Evolutionary conservation across 2,888 invertebrate genomes (phyloP).

Genomic region (Torymus aiolomorphi): DNA sequence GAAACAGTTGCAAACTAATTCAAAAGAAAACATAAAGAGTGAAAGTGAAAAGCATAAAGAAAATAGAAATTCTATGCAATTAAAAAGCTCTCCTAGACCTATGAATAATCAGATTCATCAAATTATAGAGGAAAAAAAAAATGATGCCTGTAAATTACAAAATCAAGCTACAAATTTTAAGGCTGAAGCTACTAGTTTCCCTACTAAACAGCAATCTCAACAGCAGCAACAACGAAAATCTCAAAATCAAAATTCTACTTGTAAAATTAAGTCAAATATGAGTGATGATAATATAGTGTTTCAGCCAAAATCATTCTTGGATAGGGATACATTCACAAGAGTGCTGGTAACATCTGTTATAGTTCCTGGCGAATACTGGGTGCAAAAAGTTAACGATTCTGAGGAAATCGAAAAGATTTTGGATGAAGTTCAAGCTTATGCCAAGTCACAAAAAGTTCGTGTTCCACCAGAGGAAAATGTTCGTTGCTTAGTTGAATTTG

Average conservation of each 20-base stretch:
- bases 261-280: not conserved
- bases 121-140: not conserved
- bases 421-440: constrained; percentile 54
- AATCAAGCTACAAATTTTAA: constrained; percentile 10
- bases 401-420: constrained; percentile 56
- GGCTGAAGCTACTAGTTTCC: constrained; percentile 21
- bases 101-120: not conserved
- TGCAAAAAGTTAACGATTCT: constrained; percentile 60
- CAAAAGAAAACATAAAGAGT: too few relatives aligned
- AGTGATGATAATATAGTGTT: constrained; percentile 45
- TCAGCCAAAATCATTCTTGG: constrained; percentile 57
- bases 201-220: constrained; percentile 28
- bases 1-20: not conserved
- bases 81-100: not conserved
- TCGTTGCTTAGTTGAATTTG: constrained; percentile 61
- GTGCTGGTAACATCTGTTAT: constrained; percentile 58
- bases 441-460: not conserved
- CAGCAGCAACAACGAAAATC: not conserved
- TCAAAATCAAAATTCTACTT: too few relatives aligned
- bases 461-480: constrained; percentile 51
- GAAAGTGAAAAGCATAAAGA: not conserved
- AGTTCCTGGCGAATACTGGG: constrained; percentile 61
- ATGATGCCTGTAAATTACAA: not conserved
- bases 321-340: constrained; percentile 59
- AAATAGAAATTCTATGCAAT: not conserved